Evolutionary conservation across 2,888 invertebrate species (phyloP), one percentile per base, ranked within the genome.

Genomic region (Dicyrtoma fusca): DNA sequence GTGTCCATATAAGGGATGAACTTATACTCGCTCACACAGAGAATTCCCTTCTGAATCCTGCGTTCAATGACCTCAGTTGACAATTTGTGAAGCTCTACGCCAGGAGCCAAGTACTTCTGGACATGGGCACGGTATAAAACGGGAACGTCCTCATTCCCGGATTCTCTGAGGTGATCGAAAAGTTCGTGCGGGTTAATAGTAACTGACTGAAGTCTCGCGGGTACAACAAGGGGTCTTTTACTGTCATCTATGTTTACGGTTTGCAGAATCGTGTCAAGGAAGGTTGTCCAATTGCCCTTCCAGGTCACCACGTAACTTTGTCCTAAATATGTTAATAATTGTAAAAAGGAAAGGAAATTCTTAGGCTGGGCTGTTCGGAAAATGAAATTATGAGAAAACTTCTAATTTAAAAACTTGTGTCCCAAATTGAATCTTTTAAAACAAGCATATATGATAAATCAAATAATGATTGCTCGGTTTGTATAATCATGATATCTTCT

Each of bases 231-330:
- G 55, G 53, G 45, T 21, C 71, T n/a, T n/a, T n/a, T 19, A 17
- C 59, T 57, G 8, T 5, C 3, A 17, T 55, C 34, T 13, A 65
- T 19, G 17, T 49, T 71, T 1, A 71, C 13, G 8, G 68, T 61
- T 85, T 98, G 97, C 62, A 98, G 87, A 91, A 98, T 93, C 1
- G 95, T 94, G 83, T 98, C 98, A 84, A 97, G 90, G 85, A 91
- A 97, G 53, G 95, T 90, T 72, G 97, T 89, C 97, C 97, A 98
- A 84, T 97, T 92, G 78, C 89, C 89, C 69, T 88, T 88, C 96
- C 97, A 97, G 75, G 88, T 86, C 76, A 87, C 81, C 61, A 82
- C 77, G 84, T 85, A 14, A 75, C 74, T 0, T 81, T 21, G 68
- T 44, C 61, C 74, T n/a, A n/a, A n/a, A n/a, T n/a, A n/a, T n/a